These are phyloP conservation scores for Zapus hudsonius DNA, from an alignment of 2,113 vertebrate species.

Conservation along the genomic window DNA sequence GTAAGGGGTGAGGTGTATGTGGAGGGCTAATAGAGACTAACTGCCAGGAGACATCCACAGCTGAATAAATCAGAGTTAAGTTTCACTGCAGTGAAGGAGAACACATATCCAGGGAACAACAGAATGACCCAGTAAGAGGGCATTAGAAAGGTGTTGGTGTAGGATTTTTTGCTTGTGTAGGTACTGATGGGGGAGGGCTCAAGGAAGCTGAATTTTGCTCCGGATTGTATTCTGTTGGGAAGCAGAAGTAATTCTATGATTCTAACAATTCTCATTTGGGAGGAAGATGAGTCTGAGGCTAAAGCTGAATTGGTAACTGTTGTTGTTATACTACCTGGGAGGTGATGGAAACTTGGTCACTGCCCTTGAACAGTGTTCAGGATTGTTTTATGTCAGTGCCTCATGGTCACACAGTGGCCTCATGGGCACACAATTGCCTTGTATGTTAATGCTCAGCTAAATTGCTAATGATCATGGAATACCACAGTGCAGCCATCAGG, in stretches of 20 bases:
- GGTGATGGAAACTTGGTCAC: no score
- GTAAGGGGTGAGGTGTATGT: background rate
- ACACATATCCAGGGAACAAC: background rate
- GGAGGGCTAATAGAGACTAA: background rate
- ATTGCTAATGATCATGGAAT: background rate
- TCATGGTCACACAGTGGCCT: background rate
- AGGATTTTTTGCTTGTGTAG: accelerated
- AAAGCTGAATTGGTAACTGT: background rate
- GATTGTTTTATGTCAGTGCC: no score
- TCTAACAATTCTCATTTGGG: background rate
- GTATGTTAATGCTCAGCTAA: background rate
- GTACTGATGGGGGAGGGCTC: accelerated
- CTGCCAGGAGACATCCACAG: background rate
- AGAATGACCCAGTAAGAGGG: no score
- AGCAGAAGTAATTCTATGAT: background rate
- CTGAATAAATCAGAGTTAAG: accelerated
- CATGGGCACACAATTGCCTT: no score
- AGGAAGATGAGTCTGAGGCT: background rate
- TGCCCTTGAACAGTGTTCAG: background rate
- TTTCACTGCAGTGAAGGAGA: accelerated
- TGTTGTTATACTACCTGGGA: background rate
- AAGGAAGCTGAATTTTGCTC: background rate
- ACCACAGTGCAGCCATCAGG: background rate
- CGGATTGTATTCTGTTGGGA: background rate
- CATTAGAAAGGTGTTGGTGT: background rate